phyloP scores from a whole-genome alignment of 2,888 invertebrate species.

The Megalurothrips usitatus region DNA sequence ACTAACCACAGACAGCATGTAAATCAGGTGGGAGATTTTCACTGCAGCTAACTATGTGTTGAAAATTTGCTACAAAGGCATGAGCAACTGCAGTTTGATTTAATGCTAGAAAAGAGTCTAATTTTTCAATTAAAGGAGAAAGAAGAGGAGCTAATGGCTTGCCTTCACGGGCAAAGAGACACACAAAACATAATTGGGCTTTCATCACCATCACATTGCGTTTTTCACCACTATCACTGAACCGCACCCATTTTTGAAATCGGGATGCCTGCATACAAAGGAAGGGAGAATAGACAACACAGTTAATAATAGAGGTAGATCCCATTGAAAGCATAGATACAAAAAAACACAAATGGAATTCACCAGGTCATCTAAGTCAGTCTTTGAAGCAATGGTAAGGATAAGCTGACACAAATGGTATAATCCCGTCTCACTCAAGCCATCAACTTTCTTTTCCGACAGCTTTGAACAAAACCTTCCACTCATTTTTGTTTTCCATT shows the following conservation, averaged over 20 bases:
- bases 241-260: not conserved
- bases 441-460: not conserved
- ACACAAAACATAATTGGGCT: slow-evolving; percentile 5
- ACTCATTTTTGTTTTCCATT: not conserved
- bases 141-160: not conserved
- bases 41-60: not conserved
- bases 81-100: not conserved
- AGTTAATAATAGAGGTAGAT: not conserved
- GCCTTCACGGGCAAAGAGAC: not conserved
- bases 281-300: not conserved
- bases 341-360: not conserved
- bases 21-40: not conserved
- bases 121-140: not conserved
- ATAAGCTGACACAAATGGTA: not conserved
- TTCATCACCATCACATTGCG: not conserved
- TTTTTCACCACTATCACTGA: not conserved
- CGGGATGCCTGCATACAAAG: not conserved
- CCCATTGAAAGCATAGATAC: not conserved
- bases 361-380: not conserved
- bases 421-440: slow-evolving; percentile 1
- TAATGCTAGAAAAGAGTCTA: not conserved
- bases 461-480: not conserved
- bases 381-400: not conserved
- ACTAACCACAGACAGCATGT: not conserved
- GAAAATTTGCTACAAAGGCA: not conserved